A percentile compares a stretch with the other conserved stretches of the same genome.
These are phyloP conservation scores for Reticulitermes speratus DNA, from an alignment of 1,140 invertebrate genomes.

Conservation along the genomic window DNA sequence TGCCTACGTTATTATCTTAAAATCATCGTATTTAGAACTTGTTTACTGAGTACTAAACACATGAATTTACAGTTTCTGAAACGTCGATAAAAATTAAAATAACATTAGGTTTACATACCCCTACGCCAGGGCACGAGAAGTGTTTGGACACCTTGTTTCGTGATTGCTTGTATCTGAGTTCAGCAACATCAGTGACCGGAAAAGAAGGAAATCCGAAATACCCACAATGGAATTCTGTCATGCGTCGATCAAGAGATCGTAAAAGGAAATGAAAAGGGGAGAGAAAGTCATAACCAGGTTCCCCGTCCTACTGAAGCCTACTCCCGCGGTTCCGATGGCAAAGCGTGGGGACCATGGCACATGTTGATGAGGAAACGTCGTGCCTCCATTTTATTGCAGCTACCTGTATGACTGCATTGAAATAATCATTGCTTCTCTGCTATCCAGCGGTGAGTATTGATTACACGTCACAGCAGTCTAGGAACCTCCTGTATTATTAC, in stretches of 20 bases:
- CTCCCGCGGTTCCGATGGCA: not conserved
- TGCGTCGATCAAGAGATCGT: not conserved
- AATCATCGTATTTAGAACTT: no score
- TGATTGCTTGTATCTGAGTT: not conserved
- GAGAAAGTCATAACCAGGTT: not conserved
- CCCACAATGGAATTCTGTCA: not conserved
- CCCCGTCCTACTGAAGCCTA: not conserved
- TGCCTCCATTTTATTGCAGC: not conserved
- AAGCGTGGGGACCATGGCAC: not conserved
- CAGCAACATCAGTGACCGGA: not conserved
- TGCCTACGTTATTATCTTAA: no score
- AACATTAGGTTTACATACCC: no score
- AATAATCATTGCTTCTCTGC: constrained; percentile 4
- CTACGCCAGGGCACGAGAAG: no score
- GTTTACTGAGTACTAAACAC: no score
- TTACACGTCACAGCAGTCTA: not conserved
- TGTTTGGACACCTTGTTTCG: no score
- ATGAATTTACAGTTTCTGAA: no score
- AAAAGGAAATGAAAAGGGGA: not conserved
- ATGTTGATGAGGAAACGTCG: not conserved
- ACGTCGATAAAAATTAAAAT: no score
- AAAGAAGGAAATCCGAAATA: not conserved
- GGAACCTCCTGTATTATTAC: constrained; percentile 7
- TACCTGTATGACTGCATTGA: constrained; percentile 13
- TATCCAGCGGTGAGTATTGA: not conserved